These are phyloP conservation scores for Atherinomorus stipes DNA, from an alignment of 2,113 vertebrate species.

Conservation along the genomic window DNA sequence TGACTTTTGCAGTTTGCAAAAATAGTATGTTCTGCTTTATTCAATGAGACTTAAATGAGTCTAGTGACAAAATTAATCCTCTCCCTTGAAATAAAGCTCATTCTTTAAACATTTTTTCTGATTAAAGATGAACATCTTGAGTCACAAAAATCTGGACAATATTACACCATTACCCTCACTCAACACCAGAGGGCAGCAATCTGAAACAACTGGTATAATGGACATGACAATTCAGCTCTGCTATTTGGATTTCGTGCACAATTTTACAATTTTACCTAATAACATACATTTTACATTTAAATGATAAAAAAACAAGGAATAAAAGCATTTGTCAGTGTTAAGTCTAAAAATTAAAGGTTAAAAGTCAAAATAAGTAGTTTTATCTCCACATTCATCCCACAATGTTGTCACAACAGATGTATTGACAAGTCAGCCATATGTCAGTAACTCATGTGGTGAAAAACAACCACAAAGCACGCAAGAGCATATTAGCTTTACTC, in stretches of 20 bases:
- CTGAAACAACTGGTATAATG: background rate
- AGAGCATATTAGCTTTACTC: background rate
- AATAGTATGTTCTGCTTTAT: background rate
- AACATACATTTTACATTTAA: too few relatives aligned
- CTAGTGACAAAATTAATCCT: background rate
- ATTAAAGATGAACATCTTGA: too few relatives aligned
- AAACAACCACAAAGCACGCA: conserved; percentile 2
- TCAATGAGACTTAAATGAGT: background rate
- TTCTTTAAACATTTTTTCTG: too few relatives aligned
- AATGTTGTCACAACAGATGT: background rate
- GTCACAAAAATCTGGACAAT: too few relatives aligned
- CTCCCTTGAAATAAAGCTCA: too few relatives aligned
- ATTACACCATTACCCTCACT: background rate
- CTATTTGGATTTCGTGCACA: background rate
- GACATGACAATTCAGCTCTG: background rate
- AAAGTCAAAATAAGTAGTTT: background rate
- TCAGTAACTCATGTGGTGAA: conserved; percentile 1
- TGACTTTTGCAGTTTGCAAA: background rate
- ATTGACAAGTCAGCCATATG: background rate
- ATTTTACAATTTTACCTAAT: background rate
- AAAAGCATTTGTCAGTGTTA: background rate
- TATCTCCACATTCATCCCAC: background rate
- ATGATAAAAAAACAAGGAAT: background rate
- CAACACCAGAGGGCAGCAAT: conserved; percentile 27
- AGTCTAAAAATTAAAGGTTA: background rate